Conservation (phyloP, 2,888 invertebrate species). For the Parelbella ahira region DNA sequence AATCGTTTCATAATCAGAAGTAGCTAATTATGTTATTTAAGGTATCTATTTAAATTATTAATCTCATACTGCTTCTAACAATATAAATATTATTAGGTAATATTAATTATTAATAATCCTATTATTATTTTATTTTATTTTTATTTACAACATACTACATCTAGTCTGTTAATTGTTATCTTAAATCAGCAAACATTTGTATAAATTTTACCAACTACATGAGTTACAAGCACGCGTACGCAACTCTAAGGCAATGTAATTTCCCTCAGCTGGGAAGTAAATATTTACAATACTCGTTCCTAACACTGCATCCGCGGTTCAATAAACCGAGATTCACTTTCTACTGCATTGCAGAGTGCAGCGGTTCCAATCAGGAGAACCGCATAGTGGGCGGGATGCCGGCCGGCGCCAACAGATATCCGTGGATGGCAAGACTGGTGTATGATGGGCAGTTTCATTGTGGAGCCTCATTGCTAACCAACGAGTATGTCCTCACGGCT, state of each 20-base stretch:
- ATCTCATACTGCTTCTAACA: too few species aligned
- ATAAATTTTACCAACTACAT: neutral
- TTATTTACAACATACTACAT: too few species aligned
- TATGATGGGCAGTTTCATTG: slow-evolving; percentile 95
- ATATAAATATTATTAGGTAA: too few species aligned
- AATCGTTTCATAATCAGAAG: too few species aligned
- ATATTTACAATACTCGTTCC: slow-evolving; percentile 12
- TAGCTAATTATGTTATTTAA: too few species aligned
- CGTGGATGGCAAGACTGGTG: slow-evolving; percentile 92
- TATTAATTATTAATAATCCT: too few species aligned
- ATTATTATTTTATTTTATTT: too few species aligned
- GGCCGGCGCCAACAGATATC: slow-evolving; percentile 90
- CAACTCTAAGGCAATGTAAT: slow-evolving; percentile 19
- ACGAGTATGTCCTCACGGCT: slow-evolving; percentile 92
- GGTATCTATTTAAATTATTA: too few species aligned
- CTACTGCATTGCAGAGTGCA: slow-evolving; percentile 83
- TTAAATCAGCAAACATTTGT: too few species aligned
- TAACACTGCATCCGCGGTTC: slow-evolving; percentile 42
- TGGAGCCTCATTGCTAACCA: slow-evolving; percentile 90
- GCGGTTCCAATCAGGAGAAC: slow-evolving; percentile 90
- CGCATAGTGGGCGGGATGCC: slow-evolving; percentile 92
- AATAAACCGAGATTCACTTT: slow-evolving; percentile 48
- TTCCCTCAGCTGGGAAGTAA: slow-evolving; percentile 11
- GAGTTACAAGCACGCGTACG: slow-evolving; percentile 1
- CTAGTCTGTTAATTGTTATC: too few species aligned